These are phyloP conservation scores for Sturnus vulgaris DNA, from an alignment of 2,113 vertebrate genomes.

Conservation along the genomic window DNA sequence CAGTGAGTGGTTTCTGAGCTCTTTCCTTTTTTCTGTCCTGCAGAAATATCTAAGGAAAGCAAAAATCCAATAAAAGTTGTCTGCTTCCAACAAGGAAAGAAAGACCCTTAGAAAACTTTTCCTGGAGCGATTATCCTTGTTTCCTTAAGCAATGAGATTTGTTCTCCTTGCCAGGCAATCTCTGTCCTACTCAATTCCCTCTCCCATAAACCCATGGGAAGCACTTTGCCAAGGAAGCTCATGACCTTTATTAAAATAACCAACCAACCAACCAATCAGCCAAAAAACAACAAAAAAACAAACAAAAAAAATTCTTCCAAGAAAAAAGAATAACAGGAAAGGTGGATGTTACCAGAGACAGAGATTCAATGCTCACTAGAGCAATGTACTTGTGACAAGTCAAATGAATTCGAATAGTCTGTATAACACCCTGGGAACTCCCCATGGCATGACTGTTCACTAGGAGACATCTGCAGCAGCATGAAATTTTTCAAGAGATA, in stretches of 20 bases:
- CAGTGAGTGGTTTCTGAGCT: not conserved
- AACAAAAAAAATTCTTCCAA: not conserved
- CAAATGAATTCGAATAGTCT: not conserved
- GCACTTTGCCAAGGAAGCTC: not conserved
- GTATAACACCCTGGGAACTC: not conserved
- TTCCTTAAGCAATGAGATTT: not conserved
- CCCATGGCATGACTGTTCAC: not conserved
- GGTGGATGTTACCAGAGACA: not conserved
- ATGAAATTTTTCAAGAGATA: not conserved
- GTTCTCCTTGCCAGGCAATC: not conserved
- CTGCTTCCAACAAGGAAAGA: not conserved
- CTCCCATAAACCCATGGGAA: not conserved
- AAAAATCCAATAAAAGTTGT: not conserved
- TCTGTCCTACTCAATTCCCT: not conserved
- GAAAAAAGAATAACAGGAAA: not conserved
- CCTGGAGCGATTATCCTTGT: not conserved
- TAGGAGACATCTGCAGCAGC: not conserved
- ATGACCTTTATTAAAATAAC: not conserved
- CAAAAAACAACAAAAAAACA: too few relatives aligned
- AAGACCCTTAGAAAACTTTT: not conserved
- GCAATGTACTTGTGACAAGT: not conserved
- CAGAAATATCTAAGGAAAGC: not conserved
- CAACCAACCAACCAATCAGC: too few relatives aligned
- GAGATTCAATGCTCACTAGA: not conserved
- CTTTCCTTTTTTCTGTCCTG: not conserved